Percentiles rank a stretch among this genome's conserved stretches.
These are phyloP conservation scores for Anadara kagoshimensis DNA, from an alignment of 1,140 invertebrate genomes.

Conservation along the genomic window DNA sequence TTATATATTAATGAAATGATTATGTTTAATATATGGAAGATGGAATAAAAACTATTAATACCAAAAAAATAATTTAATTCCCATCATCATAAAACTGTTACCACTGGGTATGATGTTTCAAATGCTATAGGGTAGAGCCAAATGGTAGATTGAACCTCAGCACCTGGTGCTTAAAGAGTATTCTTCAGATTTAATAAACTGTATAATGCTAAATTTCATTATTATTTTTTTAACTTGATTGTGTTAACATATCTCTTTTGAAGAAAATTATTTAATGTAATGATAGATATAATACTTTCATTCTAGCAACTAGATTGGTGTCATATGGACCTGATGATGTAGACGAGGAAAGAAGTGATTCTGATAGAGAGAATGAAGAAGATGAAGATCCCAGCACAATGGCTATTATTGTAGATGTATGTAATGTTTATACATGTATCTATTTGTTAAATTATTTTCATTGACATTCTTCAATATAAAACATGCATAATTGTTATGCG, in stretches of 20 bases:
- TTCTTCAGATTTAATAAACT: too few species aligned
- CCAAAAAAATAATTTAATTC: too few species aligned
- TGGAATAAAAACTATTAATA: too few species aligned
- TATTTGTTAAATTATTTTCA: not conserved
- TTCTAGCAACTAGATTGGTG: constrained; percentile 77
- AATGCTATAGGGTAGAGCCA: too few species aligned
- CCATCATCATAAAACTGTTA: too few species aligned
- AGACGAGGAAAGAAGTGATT: constrained; percentile 41
- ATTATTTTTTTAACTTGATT: constrained; percentile 38
- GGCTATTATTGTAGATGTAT: constrained; percentile 10
- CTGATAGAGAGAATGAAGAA: constrained; percentile 31
- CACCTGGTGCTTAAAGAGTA: too few species aligned
- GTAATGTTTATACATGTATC: not conserved
- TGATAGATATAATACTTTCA: not conserved
- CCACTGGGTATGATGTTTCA: too few species aligned
- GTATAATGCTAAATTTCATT: too few species aligned
- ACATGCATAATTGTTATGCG: too few species aligned
- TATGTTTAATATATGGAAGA: too few species aligned
- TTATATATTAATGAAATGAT: too few species aligned
- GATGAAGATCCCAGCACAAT: constrained; percentile 25
- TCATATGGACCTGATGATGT: constrained; percentile 67
- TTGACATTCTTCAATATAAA: not conserved
- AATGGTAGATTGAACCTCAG: too few species aligned
- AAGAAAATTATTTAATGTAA: not conserved
- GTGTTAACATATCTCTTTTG: not conserved